Evolutionary conservation across 2,113 vertebrate genomes (phyloP).

Genomic region (Mormyrus lacerda): DNA sequence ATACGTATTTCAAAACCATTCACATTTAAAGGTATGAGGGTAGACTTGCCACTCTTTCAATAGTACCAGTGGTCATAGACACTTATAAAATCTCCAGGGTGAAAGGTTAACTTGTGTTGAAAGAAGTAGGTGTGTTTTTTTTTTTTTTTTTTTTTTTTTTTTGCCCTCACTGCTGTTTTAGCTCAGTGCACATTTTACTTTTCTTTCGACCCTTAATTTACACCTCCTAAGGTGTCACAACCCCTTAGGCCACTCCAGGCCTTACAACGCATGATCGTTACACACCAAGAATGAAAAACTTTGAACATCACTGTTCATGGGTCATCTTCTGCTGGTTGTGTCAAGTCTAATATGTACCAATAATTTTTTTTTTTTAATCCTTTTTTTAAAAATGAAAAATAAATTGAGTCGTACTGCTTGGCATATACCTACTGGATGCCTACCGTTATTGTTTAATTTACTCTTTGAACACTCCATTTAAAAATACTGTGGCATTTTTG

Average conservation of each 20-base stretch:
- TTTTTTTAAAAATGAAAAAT: conserved; percentile 33
- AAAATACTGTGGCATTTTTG: neutral
- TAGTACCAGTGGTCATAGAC: neutral
- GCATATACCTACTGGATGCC: conserved; percentile 35
- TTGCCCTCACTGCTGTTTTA: neutral
- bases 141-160: neutral
- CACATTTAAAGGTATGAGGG: neutral
- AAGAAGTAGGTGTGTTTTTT: neutral
- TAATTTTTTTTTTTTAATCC: conserved; percentile 30
- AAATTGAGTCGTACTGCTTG: neutral
- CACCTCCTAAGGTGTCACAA: neutral
- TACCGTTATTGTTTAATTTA: neutral
- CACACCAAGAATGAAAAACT: neutral
- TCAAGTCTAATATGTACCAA: neutral
- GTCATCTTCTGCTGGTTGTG: neutral
- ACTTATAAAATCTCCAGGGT: neutral
- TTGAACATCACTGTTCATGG: neutral
- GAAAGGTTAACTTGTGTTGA: neutral
- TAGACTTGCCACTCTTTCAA: neutral
- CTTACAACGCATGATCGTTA: neutral
- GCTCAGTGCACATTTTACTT: neutral
- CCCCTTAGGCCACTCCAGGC: neutral
- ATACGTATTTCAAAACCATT: neutral
- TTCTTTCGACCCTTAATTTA: neutral
- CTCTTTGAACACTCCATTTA: neutral